A percentile compares a stretch with the other conserved stretches of the same genome.
phyloP scores from a whole-genome alignment of 2,888 invertebrate genomes.

The Sussaba pulchella region DNA sequence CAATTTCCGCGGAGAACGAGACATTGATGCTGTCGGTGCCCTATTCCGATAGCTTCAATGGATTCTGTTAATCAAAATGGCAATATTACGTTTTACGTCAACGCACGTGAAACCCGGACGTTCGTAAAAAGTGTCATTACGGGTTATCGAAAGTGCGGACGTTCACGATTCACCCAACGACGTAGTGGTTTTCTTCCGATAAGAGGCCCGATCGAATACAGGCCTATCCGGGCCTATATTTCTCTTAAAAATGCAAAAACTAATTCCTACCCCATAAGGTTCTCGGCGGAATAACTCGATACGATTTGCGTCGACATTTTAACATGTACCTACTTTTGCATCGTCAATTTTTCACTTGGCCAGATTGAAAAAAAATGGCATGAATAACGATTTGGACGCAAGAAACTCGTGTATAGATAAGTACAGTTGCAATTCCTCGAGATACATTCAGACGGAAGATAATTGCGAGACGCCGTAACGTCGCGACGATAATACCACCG shows the following conservation, averaged over 20 bases:
- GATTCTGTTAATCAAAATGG: constrained; percentile 5
- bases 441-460: not conserved
- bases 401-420: not conserved
- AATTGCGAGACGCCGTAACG: constrained; percentile 7
- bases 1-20: constrained; percentile 18
- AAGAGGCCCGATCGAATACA: too few relatives aligned
- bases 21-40: not conserved
- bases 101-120: not conserved
- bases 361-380: not conserved
- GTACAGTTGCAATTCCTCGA: not conserved
- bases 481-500: constrained; percentile 2
- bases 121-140: not conserved
- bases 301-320: too few relatives aligned
- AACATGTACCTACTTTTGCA: too few relatives aligned
- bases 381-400: not conserved
- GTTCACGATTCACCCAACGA: not conserved
- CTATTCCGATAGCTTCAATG: not conserved
- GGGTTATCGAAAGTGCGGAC: not conserved
- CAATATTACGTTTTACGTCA: constrained; percentile 15
- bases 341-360: constrained; percentile 10
- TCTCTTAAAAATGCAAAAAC: too few relatives aligned
- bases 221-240: too few relatives aligned
- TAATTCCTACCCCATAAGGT: too few relatives aligned
- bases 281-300: too few relatives aligned
- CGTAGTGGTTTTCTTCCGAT: too few relatives aligned